These are phyloP conservation scores for Falco concolor DNA, from an alignment of 2,797 vertebrate genomes.

Conservation along the genomic window DNA sequence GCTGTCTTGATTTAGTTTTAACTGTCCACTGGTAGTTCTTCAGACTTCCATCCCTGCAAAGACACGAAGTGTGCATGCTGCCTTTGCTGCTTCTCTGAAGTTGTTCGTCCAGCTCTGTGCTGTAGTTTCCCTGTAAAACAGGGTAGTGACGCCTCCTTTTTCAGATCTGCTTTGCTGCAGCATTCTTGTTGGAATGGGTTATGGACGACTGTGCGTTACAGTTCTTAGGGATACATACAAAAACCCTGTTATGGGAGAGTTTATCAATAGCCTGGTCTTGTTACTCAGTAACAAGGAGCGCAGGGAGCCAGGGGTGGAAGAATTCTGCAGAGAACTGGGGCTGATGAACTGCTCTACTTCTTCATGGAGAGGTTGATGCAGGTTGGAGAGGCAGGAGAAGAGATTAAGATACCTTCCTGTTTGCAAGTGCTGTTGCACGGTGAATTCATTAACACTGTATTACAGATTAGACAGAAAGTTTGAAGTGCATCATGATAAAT, in stretches of 20 bases:
- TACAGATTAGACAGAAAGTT: slow-evolving; percentile 1
- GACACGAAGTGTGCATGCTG: neutral
- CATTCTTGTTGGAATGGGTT: neutral
- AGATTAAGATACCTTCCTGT: neutral
- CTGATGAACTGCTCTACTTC: neutral
- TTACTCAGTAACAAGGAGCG: neutral
- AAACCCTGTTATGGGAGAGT: neutral
- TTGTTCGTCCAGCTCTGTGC: neutral
- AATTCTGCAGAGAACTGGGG: neutral
- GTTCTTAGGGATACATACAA: neutral
- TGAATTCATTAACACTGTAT: neutral
- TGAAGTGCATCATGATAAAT: neutral
- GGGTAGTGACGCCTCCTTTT: neutral
- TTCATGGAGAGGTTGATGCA: neutral
- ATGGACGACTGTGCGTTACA: neutral
- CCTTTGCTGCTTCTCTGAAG: neutral
- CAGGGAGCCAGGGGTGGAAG: neutral
- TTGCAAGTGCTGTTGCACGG: neutral
- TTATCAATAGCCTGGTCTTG: neutral
- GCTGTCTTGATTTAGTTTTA: neutral
- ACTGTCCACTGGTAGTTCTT: neutral
- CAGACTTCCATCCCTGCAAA: neutral
- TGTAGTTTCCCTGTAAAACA: neutral
- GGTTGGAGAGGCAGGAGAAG: neutral
- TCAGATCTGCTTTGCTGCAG: neutral